phyloP scores from a whole-genome alignment of 2,888 invertebrate species.

The Dermolepida albohirtum region DNA sequence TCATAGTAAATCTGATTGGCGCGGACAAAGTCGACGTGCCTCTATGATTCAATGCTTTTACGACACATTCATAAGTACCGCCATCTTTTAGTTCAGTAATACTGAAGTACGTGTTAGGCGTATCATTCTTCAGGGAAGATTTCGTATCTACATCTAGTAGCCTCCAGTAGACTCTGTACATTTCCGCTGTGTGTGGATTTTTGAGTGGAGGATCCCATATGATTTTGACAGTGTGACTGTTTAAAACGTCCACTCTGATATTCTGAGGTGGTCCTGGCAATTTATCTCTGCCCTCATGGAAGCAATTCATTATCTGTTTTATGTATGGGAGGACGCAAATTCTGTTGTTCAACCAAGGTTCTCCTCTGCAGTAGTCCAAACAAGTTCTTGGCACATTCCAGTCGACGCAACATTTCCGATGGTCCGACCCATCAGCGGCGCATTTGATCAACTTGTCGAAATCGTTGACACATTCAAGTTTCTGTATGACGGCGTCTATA shows the following conservation, averaged over 20 bases:
- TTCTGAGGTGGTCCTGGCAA: slow-evolving; percentile 85
- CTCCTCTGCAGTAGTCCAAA: slow-evolving; percentile 87
- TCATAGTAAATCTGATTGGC: slow-evolving; percentile 80
- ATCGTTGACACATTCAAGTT: slow-evolving; percentile 84
- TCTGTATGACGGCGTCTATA: slow-evolving; percentile 84
- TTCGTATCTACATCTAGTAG: slow-evolving; percentile 70
- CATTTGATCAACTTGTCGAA: slow-evolving; percentile 89
- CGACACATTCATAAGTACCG: slow-evolving; percentile 81
- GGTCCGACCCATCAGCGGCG: slow-evolving; percentile 85
- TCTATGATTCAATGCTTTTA: slow-evolving; percentile 83
- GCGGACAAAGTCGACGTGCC: slow-evolving; percentile 81
- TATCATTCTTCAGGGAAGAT: slow-evolving; percentile 76
- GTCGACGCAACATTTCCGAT: slow-evolving; percentile 84
- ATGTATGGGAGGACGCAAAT: slow-evolving; percentile 80
- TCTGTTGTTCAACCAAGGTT: slow-evolving; percentile 73
- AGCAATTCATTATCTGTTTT: slow-evolving; percentile 81
- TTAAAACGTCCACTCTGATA: slow-evolving; percentile 69
- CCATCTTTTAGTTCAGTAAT: slow-evolving; percentile 80
- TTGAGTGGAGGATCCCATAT: slow-evolving; percentile 84
- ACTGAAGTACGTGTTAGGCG: slow-evolving; percentile 76
- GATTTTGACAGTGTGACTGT: slow-evolving; percentile 71
- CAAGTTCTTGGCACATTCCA: slow-evolving; percentile 84
- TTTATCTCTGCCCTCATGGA: slow-evolving; percentile 81
- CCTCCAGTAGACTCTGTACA: slow-evolving; percentile 87
- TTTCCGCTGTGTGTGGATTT: slow-evolving; percentile 84